These are phyloP conservation scores for Melanaphis sacchari DNA, from an alignment of 1,140 invertebrate genomes.

Conservation along the genomic window DNA sequence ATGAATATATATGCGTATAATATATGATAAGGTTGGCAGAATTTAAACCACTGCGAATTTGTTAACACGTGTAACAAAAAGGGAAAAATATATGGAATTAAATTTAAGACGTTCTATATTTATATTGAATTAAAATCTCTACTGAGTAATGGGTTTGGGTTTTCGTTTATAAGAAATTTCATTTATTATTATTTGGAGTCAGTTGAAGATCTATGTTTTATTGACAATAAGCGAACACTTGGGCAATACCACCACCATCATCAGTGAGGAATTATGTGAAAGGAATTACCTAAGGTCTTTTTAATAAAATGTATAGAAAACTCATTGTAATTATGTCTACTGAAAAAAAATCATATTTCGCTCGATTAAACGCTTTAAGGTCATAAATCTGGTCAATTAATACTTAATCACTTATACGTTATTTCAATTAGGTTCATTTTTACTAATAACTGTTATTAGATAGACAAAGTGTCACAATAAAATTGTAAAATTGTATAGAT, in stretches of 20 bases:
- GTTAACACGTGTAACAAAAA: not conserved
- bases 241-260: not conserved
- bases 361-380: constrained; percentile 45
- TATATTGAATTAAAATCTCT: not conserved
- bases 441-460: not conserved
- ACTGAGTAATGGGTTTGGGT: not conserved
- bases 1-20: not conserved
- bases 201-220: not conserved
- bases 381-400: not conserved
- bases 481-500: not conserved
- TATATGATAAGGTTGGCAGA: not conserved
- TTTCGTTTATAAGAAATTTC: not conserved
- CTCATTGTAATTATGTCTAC: not conserved
- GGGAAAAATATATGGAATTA: not conserved
- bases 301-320: constrained; percentile 9
- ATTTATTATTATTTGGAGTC: not conserved
- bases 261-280: constrained; percentile 11
- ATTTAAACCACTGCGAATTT: not conserved
- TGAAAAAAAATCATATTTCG: constrained; percentile 35
- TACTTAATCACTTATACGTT: not conserved
- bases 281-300: not conserved
- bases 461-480: not conserved
- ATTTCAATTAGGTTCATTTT: not conserved
- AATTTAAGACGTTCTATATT: not conserved
- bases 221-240: constrained; percentile 28